Conservation (phyloP, 1,140 invertebrate species). For the Diabrotica undecimpunctata region DNA sequence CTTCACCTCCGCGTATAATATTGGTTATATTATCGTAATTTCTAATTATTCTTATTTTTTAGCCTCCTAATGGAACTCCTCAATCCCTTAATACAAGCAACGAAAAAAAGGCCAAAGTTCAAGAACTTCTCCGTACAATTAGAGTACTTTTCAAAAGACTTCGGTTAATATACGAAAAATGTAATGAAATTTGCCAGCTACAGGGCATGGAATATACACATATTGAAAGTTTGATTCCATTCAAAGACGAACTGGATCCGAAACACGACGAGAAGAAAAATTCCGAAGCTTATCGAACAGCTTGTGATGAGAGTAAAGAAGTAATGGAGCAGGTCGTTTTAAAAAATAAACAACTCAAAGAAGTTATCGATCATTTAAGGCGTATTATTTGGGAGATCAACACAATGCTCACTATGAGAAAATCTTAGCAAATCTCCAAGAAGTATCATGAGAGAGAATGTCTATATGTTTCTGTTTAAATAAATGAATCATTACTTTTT, state of each 20-base stretch:
- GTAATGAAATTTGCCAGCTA: conserved; percentile 75
- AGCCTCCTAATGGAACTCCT: conserved; percentile 70
- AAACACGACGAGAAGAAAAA: conserved; percentile 75
- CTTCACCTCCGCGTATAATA: no score
- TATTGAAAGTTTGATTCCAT: conserved; percentile 84
- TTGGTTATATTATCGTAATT: no score
- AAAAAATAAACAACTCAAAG: conserved; percentile 89
- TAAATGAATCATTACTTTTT: no score
- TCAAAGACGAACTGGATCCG: conserved; percentile 78
- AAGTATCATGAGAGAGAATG: no score
- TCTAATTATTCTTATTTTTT: not conserved
- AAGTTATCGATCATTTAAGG: conserved; percentile 87
- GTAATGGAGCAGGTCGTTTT: conserved; percentile 72
- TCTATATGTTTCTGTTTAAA: no score
- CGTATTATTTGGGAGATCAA: conserved; percentile 95
- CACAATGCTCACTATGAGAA: conserved; percentile 90
- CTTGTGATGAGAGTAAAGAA: conserved; percentile 70
- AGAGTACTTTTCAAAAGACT: conserved; percentile 77
- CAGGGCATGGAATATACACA: conserved; percentile 85
- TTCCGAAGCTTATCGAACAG: conserved; percentile 69
- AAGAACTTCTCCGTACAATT: conserved; percentile 77
- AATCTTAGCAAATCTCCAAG: conserved; percentile 56
- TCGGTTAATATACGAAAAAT: conserved; percentile 84
- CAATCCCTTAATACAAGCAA: conserved; percentile 66
- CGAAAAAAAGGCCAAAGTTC: conserved; percentile 82